Base-by-base conservation (phyloP, 2,797 vertebrate genomes). In the Clarias pachynema region DNA sequence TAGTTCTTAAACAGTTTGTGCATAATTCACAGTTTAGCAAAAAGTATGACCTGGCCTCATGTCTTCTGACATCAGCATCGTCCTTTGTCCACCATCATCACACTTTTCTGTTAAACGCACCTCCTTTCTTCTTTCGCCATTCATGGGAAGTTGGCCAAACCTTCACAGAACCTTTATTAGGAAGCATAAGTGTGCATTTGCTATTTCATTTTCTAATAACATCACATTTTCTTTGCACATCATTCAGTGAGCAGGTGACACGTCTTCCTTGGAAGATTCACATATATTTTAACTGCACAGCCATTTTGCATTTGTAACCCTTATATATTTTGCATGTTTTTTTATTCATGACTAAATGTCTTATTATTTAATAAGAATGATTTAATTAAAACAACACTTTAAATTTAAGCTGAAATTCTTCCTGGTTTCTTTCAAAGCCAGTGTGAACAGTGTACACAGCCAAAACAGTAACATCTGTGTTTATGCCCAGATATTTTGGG, bases 401-500 rank as follows among this genome's bases (percentile, higher is more conserved):
- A n/a, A 53, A 4, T 10, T 49, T 20, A 68, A 59, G 62, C 53
- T 70, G 8, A 70, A 70, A 63, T 24, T 44, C 1, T 68, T 65
- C 24, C 37, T 49, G 37, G 15, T 79, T 79, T 2, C 14, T 84
- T 59, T 59, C 14, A 34, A 66, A 66, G 8, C 2, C 20, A 6
- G 8, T 72, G 40, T 31, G 40, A 18, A 57, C 49, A 16, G 12
- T 29, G 75, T 70, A 29, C 49, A 40, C 2, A 59, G 63, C 53
- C 34, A 70, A 31, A 44, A 40, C 70, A 59, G 7, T 63, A 68
- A 66, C 63, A 82, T 57, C 16, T 57, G 34, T 68, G 18, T 77
- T 81, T 81, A 68, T 65, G 15, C 59, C 37, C 60, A 79, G 24
- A 44, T 49, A 79, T 44, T 63, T 26, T 26, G 37, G 24, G 78